phyloP scores from a whole-genome alignment of 2,113 vertebrate genomes.

The Perccottus glenii region DNA sequence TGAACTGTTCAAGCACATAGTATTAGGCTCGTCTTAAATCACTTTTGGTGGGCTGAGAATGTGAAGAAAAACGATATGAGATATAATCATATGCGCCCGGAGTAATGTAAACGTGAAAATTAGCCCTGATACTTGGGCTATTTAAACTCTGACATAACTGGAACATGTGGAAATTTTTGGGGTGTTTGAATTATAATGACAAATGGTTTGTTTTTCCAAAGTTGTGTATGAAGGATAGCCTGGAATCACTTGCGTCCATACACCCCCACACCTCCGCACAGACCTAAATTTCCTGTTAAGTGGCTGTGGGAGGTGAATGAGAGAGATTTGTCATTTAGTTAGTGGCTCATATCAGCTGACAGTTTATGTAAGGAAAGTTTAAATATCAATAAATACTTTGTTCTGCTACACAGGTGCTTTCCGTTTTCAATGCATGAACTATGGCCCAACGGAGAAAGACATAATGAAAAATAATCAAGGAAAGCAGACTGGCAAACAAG shows the following conservation, averaged over 20 bases:
- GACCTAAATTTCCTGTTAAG: conserved; percentile 72
- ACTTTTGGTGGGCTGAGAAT: conserved; percentile 49
- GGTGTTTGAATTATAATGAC: conserved; percentile 60
- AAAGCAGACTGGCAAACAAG: conserved; percentile 12
- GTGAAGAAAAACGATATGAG: conserved; percentile 49
- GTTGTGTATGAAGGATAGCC: conserved; percentile 45
- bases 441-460: conserved; percentile 24
- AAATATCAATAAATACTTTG: conserved; percentile 68
- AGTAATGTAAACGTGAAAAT: conserved; percentile 70
- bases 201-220: conserved; percentile 74
- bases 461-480: conserved; percentile 22
- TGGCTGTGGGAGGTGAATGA: conserved; percentile 64
- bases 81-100: conserved; percentile 53
- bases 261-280: conserved; percentile 57
- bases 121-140: conserved; percentile 51
- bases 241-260: conserved; percentile 51
- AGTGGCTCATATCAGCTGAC: conserved; percentile 62
- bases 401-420: conserved; percentile 57
- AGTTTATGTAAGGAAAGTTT: conserved; percentile 67
- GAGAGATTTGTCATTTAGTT: conserved; percentile 66
- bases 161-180: conserved; percentile 74
- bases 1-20: conserved; percentile 54
- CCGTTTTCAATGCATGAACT: conserved; percentile 28
- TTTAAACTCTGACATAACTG: conserved; percentile 52
- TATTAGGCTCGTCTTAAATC: conserved; percentile 68